Evolutionary conservation across 2,888 invertebrate genomes (phyloP).

Genomic region (Phyllotreta striolata): DNA sequence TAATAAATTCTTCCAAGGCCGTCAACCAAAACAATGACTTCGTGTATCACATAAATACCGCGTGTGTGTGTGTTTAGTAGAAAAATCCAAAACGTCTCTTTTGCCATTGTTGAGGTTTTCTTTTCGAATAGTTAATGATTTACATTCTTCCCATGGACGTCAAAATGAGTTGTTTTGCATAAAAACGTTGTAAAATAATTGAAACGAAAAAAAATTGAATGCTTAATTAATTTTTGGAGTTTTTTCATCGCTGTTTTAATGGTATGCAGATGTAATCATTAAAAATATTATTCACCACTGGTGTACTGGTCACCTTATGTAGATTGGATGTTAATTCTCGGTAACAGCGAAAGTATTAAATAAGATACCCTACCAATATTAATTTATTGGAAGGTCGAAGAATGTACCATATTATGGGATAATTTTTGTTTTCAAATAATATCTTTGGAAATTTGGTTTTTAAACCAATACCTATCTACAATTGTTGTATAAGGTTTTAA

Average conservation of each 20-base stretch:
- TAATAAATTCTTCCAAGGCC: slow-evolving; percentile 44
- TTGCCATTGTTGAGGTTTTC: neutral
- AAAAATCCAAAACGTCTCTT: slow-evolving; percentile 4
- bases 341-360: too few species aligned
- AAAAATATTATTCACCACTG: too few species aligned
- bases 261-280: neutral
- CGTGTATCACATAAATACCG: slow-evolving; percentile 10
- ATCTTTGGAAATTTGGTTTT: too few species aligned
- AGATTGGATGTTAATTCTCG: too few species aligned
- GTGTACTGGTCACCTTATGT: too few species aligned
- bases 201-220: slow-evolving; percentile 4
- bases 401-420: too few species aligned
- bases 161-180: neutral
- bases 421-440: too few species aligned
- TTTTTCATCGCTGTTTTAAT: neutral
- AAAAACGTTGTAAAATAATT: slow-evolving; percentile 3
- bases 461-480: too few species aligned
- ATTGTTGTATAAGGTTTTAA: too few species aligned
- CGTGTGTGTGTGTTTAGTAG: neutral
- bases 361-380: too few species aligned
- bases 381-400: too few species aligned
- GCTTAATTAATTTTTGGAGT: neutral
- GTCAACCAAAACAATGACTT: slow-evolving; percentile 38
- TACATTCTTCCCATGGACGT: slow-evolving; percentile 7
- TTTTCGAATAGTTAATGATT: slow-evolving; percentile 2